These are phyloP conservation scores for Orchestia grillus DNA, from an alignment of 1,140 invertebrate species.

Conservation along the genomic window DNA sequence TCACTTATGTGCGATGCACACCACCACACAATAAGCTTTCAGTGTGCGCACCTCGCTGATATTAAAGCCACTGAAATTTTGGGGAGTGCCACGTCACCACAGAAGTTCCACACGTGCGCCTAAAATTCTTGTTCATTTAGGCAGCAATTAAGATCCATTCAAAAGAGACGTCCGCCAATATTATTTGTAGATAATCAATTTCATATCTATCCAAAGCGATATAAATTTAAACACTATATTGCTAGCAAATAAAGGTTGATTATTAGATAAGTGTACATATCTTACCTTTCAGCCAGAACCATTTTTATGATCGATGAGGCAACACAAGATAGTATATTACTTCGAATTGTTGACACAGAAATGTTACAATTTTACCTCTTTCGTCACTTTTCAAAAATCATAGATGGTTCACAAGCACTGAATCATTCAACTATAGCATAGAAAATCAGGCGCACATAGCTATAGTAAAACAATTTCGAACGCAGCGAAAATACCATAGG, in stretches of 20 bases:
- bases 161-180: too few species aligned
- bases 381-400: background rate
- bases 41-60: too few species aligned
- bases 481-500: background rate
- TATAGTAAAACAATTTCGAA: background rate
- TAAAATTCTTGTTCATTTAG: too few species aligned
- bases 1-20: too few species aligned
- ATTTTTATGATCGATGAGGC: background rate
- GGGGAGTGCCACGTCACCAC: too few species aligned
- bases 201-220: background rate
- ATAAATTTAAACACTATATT: background rate
- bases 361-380: background rate
- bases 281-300: background rate
- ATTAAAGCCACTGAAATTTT: too few species aligned
- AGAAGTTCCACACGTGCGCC: too few species aligned
- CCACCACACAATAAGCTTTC: too few species aligned
- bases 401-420: background rate
- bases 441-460: background rate
- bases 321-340: background rate
- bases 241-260: background rate
- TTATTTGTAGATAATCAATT: background rate
- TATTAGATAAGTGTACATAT: background rate
- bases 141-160: too few species aligned
- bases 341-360: background rate
- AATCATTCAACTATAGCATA: background rate